Percentiles rank a stretch among this genome's conserved stretches.
Evolutionary conservation across 1,140 invertebrate genomes (phyloP).

Genomic region (Drosophila ogumai): DNA sequence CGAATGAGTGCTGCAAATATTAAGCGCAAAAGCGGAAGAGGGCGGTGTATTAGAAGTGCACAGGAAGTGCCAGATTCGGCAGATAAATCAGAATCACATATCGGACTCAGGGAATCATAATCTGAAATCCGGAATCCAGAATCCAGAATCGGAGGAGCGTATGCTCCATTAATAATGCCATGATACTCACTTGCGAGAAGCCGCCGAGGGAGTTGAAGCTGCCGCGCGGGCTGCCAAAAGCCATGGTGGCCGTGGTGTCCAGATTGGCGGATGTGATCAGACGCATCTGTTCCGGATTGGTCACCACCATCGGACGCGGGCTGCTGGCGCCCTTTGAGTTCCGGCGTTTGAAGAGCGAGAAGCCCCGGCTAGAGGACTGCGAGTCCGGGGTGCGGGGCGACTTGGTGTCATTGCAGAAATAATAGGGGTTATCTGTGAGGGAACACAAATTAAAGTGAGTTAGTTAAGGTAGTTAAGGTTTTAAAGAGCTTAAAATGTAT

Average conservation of each 20-base stretch:
- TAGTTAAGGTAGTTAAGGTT: background rate
- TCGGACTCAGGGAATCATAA: slow-evolving; percentile 17
- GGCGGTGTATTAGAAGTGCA: slow-evolving; percentile 47
- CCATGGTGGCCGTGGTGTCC: slow-evolving; percentile 75
- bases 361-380: slow-evolving; percentile 71
- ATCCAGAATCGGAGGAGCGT: background rate
- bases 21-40: slow-evolving; percentile 36
- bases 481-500: background rate
- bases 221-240: slow-evolving; percentile 78
- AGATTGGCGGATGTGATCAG: slow-evolving; percentile 84
- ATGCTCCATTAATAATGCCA: slow-evolving; percentile 8
- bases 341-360: slow-evolving; percentile 79
- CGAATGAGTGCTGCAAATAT: slow-evolving; percentile 74
- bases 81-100: slow-evolving; percentile 53
- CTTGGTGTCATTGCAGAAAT: slow-evolving; percentile 82
- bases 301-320: slow-evolving; percentile 56
- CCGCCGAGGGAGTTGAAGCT: slow-evolving; percentile 81
- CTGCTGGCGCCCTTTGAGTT: slow-evolving; percentile 82
- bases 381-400: slow-evolving; percentile 83
- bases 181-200: slow-evolving; percentile 76
- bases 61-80: slow-evolving; percentile 62
- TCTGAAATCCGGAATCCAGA: slow-evolving; percentile 12
- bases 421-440: slow-evolving; percentile 78
- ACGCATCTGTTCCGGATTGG: slow-evolving; percentile 76
- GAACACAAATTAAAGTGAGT: background rate